phyloP scores from a whole-genome alignment of 92 coral and sea anemone genomes.

The Galaxea fascicularis region DNA sequence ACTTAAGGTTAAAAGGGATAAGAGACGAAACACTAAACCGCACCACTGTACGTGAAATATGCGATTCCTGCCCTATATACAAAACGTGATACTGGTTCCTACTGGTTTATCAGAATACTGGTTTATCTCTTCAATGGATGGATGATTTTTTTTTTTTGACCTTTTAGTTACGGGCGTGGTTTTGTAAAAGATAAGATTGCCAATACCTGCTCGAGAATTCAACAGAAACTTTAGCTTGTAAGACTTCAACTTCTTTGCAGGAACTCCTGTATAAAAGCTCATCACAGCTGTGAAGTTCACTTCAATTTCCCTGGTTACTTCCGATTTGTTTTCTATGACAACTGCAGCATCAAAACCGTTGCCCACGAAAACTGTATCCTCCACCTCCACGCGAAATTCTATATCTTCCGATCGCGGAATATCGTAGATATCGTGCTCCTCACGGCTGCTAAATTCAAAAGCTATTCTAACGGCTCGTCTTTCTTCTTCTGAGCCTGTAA shows the following conservation, averaged over 20 bases:
- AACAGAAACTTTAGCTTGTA: conserved; percentile 34
- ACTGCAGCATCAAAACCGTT: conserved; percentile 48
- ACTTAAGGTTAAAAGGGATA: no score
- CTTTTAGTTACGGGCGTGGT: no score
- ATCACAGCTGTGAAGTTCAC: conserved; percentile 45
- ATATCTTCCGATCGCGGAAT: conserved; percentile 28
- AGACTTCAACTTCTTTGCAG: conserved; percentile 17
- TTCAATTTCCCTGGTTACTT: conserved; percentile 30
- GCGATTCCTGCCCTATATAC: no score
- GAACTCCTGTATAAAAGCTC: conserved; percentile 63
- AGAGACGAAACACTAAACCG: no score
- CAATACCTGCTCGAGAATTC: conserved; percentile 43
- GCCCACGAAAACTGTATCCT: conserved; percentile 38
- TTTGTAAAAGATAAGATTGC: no score
- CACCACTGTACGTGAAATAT: no score
- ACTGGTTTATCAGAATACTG: no score
- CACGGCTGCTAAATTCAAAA: conserved; percentile 61
- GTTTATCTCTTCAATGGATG: no score
- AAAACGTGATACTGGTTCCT: no score
- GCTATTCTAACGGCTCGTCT: conserved; percentile 65
- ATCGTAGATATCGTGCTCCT: conserved; percentile 54
- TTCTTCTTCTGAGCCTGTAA: conserved; percentile 65
- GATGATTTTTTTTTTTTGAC: no score
- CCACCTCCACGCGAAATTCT: conserved; percentile 26
- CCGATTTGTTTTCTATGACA: conserved; percentile 50